Evolutionary conservation across 2,797 vertebrate species (phyloP), one percentile per base, ranked within the genome.

Genomic region (Peromyscus attwateri): DNA sequence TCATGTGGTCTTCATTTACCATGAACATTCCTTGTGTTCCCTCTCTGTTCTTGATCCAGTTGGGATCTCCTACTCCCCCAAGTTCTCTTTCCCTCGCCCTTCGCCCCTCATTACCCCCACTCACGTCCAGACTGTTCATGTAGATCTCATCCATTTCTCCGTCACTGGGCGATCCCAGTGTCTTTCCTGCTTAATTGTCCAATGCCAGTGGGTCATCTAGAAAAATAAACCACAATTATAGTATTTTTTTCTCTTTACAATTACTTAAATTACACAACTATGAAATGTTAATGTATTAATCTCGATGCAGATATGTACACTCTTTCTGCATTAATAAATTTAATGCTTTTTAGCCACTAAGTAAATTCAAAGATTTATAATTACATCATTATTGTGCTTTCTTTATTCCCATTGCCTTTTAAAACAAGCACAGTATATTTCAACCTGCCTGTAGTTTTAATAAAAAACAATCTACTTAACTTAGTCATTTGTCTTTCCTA

Each of bases 401-500:
- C 62, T 92, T 87, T 68, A 91, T 94, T 96, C 89, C 10, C 34
- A 88, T 3, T 96, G 89, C 34, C 76, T 90, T 97, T 96, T 92
- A 75, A 91, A 97, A 91, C 76, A 97, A 95, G 92, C 81, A 90
- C 91, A 82, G 34, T 96, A 43, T 75, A 90, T 92, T 49, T 13
- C 93, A 94, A 96, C 89, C 77, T 92, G 87, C 6, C 75, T 66
- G 40, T 97, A 97, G 95, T 98, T 97, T 98, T 95, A 97, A 75
- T 97, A 93, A 96, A 97, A 98, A 98, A 91, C 95, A 98, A 95
- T 55, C 40, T 76, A 27, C 87, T 62, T 98, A 98, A 97, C 71
- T 98, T 98, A 98, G 95, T 98, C 57, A 95, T 97, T 82, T 97
- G 80, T 97, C 77, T 81, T 95, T 97, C 82, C 57, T 87, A 57